Conservation (phyloP, 2,888 invertebrate genomes). For the Cryptocheilus praepositus region DNA sequence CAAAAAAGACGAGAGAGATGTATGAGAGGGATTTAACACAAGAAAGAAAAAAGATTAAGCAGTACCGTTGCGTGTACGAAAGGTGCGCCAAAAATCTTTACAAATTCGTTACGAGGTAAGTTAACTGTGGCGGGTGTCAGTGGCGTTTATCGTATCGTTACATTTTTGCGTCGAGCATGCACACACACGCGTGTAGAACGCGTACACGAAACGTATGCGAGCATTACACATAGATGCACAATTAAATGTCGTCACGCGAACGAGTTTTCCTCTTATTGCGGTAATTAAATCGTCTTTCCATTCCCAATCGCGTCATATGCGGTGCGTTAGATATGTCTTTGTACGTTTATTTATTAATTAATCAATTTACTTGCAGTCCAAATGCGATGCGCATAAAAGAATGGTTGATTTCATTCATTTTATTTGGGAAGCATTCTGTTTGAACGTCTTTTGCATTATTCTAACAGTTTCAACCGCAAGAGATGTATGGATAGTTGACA, state of each 20-base stretch:
- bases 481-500: no score
- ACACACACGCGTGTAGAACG: background rate
- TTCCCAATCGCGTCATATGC: background rate
- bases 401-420: no score
- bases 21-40: background rate
- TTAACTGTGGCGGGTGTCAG: background rate
- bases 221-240: background rate
- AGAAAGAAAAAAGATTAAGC: conserved; percentile 19
- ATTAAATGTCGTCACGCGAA: conserved; percentile 7
- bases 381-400: no score
- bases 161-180: background rate
- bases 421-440: no score
- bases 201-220: background rate
- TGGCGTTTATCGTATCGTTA: background rate
- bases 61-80: conserved; percentile 28
- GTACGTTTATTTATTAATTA: no score
- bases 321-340: no score
- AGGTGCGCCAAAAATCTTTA: conserved; percentile 60
- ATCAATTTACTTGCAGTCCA: no score
- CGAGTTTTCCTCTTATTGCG: background rate
- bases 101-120: conserved; percentile 41
- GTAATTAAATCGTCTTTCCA: background rate
- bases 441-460: no score
- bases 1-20: conserved; percentile 24
- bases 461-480: no score